Evolutionary conservation across 1,140 invertebrate species (phyloP).

Genomic region (Neodiprion pinetum): DNA sequence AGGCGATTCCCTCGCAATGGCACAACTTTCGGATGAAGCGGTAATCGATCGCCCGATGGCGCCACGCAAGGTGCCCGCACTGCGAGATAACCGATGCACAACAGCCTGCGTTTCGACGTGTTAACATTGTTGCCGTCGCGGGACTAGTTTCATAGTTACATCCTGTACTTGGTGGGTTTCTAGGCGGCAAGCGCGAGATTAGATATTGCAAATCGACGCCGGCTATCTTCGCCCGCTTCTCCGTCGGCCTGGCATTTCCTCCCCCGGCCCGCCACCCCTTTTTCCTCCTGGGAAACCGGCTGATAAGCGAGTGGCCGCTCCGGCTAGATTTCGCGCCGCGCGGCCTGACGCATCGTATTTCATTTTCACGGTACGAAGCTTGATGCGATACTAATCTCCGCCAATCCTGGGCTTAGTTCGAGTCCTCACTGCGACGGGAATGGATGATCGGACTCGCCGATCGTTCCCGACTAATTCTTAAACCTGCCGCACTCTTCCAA

Average conservation of each 20-base stretch:
- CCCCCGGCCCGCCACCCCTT: neutral
- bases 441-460: conserved; percentile 1
- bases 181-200: conserved; percentile 33
- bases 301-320: neutral
- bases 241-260: neutral
- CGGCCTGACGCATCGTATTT: neutral
- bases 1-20: too few species aligned
- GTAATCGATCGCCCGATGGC: too few species aligned
- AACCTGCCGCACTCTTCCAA: neutral
- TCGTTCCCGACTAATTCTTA: neutral
- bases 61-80: too few species aligned
- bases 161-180: conserved; percentile 14
- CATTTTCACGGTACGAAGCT: neutral
- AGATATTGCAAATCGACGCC: conserved; percentile 42
- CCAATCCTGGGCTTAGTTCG: neutral
- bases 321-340: neutral
- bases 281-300: neutral
- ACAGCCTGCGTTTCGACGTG: too few species aligned
- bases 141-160: neutral
- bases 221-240: conserved; percentile 33
- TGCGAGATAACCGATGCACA: too few species aligned
- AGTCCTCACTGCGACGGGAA: neutral
- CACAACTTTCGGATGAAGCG: too few species aligned
- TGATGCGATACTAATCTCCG: neutral
- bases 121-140: neutral